Evolutionary conservation across 1,140 invertebrate genomes (phyloP), one percentile per base, ranked within the genome.

Genomic region (Phymorhynchus buccinoides): DNA sequence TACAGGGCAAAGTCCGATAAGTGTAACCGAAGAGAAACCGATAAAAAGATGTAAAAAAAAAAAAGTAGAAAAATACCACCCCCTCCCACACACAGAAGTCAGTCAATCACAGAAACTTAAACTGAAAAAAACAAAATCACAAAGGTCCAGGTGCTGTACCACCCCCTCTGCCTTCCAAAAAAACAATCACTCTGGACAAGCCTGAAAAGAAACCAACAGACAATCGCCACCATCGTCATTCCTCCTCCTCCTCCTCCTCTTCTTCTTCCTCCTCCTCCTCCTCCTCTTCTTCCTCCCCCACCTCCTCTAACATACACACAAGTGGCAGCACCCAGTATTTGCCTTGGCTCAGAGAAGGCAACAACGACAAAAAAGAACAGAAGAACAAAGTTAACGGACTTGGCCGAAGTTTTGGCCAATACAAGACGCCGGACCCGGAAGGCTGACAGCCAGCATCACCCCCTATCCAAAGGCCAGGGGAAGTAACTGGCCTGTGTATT

Each of bases 321-420:
- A 71, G 35, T 41, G 39, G 39, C 71, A 75, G 39, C 30, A 4
- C 32, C 71, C n/a, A n/a, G n/a, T 75, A 32, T 75, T 62, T 75
- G 32, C 71, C 71, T 75, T 75, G 71, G 32, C 71, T 41, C 71
- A n/a, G n/a, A n/a, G n/a, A n/a, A n/a, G n/a, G n/a, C n/a, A n/a
- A n/a, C n/a, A n/a, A n/a, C n/a, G n/a, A n/a, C n/a, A n/a, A n/a
- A n/a, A n/a, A n/a, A n/a, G n/a, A n/a, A n/a, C n/a, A n/a, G n/a
- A n/a, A n/a, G n/a, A n/a, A n/a, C n/a, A n/a, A n/a, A n/a, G n/a
- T n/a, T n/a, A n/a, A n/a, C n/a, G n/a, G n/a, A n/a, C n/a, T n/a
- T n/a, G n/a, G n/a, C n/a, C n/a, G n/a, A n/a, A n/a, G n/a, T n/a
- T 27, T 30, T 9, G 30, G 32, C 44, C 22, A 48, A 18, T 6